phyloP scores from a whole-genome alignment of 1,140 invertebrate species.

The Trinorchestia longiramus region DNA sequence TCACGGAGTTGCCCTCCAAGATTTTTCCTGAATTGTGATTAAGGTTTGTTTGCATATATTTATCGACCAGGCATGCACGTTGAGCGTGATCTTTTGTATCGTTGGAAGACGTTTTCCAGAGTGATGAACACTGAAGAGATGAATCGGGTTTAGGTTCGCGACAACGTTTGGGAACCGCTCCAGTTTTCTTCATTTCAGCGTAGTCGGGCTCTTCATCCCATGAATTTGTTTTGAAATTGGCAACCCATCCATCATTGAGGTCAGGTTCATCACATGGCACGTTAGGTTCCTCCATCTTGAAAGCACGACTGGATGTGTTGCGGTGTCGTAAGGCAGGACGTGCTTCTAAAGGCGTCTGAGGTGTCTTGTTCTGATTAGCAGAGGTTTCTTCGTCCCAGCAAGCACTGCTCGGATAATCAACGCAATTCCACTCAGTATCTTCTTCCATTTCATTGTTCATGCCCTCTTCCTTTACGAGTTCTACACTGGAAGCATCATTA shows the following conservation, averaged over 20 bases:
- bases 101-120: background rate
- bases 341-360: background rate
- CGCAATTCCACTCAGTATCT: constrained; percentile 10
- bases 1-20: background rate
- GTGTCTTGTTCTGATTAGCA: background rate
- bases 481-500: constrained; percentile 31
- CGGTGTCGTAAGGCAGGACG: background rate
- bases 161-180: constrained; percentile 15
- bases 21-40: background rate
- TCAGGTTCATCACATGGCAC: background rate
- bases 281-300: background rate
- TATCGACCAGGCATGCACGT: background rate
- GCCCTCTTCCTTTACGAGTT: background rate
- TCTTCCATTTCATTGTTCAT: background rate
- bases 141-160: background rate
- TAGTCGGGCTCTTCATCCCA: constrained; percentile 26
- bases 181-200: background rate
- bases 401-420: background rate
- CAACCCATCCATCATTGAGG: background rate
- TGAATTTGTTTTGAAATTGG: background rate
- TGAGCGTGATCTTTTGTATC: background rate
- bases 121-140: background rate
- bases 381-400: background rate
- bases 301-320: background rate
- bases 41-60: background rate